phyloP scores from a whole-genome alignment of 1,140 invertebrate species.

The Lucilia sericata region DNA sequence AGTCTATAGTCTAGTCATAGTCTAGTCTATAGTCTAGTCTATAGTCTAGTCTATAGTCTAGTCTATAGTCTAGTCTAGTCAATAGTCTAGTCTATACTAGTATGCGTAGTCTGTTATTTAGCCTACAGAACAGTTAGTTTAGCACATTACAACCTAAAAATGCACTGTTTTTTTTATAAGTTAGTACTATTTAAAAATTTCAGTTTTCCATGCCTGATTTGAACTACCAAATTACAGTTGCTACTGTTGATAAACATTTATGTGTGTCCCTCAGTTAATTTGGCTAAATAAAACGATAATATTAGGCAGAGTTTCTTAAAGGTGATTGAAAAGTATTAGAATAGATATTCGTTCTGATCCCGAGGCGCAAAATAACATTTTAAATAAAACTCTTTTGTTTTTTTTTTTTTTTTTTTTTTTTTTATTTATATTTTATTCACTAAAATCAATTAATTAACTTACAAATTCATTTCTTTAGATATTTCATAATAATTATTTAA shows the following conservation, averaged over 20 bases:
- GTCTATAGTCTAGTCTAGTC: too few relatives aligned
- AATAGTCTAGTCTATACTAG: too few relatives aligned
- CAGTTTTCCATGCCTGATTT: neutral
- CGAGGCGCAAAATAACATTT: neutral
- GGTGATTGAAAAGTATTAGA: too few relatives aligned
- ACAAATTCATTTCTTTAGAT: slow-evolving; percentile 19
- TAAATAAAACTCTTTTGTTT: neutral
- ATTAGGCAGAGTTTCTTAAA: neutral
- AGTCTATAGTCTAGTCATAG: too few relatives aligned
- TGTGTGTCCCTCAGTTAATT: neutral
- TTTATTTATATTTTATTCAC: slow-evolving; percentile 33
- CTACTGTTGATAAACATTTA: neutral
- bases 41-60: too few relatives aligned
- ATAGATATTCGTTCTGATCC: too few relatives aligned
- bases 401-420: slow-evolving; percentile 18
- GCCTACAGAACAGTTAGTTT: too few relatives aligned
- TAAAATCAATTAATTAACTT: slow-evolving; percentile 19
- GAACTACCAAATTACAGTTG: neutral
- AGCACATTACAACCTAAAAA: too few relatives aligned
- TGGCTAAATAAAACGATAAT: neutral
- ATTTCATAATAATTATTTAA: neutral
- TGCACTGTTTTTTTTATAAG: too few relatives aligned
- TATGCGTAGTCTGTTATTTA: too few relatives aligned
- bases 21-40: too few relatives aligned
- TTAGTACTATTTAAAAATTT: too few relatives aligned